Evolutionary conservation across 2,888 invertebrate genomes (phyloP).

Genomic region (Aspidapion aeneum): DNA sequence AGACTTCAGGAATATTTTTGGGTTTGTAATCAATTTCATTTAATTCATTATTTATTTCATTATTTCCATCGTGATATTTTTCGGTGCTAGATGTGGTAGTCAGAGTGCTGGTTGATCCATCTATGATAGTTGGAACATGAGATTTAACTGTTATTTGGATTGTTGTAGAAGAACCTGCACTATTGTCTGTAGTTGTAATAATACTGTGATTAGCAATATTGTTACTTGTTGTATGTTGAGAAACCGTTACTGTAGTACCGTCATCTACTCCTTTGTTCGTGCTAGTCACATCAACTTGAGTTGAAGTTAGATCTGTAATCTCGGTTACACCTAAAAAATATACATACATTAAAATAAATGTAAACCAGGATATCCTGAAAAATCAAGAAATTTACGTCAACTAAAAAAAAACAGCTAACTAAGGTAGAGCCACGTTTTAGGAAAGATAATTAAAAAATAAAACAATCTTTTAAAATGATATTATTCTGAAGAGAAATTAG

Average conservation of each 20-base stretch:
- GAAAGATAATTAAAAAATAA: too few species aligned
- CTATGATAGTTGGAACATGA: conserved; percentile 12
- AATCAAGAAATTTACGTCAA: too few species aligned
- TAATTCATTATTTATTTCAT: conserved; percentile 19
- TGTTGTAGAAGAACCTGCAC: conserved; percentile 13
- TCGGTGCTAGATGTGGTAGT: conserved; percentile 20
- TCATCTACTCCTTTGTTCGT: conserved; percentile 38
- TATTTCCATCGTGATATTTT: conserved; percentile 17
- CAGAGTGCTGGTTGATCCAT: conserved; percentile 23
- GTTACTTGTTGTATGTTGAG: conserved; percentile 17
- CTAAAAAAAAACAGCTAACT: too few species aligned
- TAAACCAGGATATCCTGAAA: too few species aligned
- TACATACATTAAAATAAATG: too few species aligned
- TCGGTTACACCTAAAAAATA: conserved; percentile 18
- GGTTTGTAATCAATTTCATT: conserved; percentile 16
- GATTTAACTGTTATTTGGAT: conserved; percentile 13
- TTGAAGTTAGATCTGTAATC: conserved; percentile 23
- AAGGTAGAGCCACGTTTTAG: too few species aligned
- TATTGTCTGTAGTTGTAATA: conserved; percentile 8
- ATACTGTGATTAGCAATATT: neutral
- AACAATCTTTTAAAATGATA: too few species aligned
- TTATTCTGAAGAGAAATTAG: too few species aligned
- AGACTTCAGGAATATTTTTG: neutral
- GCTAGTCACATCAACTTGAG: conserved; percentile 26
- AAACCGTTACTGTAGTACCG: conserved; percentile 31